These are phyloP conservation scores for Lindbergichthys nudifrons DNA, from an alignment of 2,797 vertebrate species.

Conservation along the genomic window DNA sequence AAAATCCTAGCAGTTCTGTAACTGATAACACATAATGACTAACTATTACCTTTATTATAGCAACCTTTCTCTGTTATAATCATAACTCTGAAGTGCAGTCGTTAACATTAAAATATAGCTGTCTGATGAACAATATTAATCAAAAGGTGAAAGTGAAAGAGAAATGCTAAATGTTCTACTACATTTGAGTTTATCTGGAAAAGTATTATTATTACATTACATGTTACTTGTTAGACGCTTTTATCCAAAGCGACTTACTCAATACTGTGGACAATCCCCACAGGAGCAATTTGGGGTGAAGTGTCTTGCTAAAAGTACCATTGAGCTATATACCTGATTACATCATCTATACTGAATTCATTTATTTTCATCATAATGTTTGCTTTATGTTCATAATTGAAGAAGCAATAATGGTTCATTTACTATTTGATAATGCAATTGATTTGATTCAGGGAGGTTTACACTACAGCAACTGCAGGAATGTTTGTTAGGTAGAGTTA, in stretches of 20 bases:
- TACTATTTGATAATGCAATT: not conserved
- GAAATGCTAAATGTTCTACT: constrained; percentile 21
- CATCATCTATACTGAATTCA: not conserved
- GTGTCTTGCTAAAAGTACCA: too few species aligned
- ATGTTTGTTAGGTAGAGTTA: not conserved
- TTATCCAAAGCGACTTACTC: too few species aligned
- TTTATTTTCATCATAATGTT: not conserved
- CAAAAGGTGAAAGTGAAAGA: constrained; percentile 4
- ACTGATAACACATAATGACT: constrained; percentile 53
- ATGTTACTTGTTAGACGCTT: too few species aligned
- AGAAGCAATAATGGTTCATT: not conserved
- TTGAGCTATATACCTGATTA: constrained; percentile 25
- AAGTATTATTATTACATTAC: too few species aligned
- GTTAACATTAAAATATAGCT: constrained; percentile 33
- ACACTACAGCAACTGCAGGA: not conserved
- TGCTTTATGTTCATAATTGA: not conserved
- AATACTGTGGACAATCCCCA: too few species aligned
- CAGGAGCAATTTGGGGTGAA: too few species aligned
- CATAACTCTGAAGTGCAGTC: constrained; percentile 18
- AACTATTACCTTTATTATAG: constrained; percentile 56
- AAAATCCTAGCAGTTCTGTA: constrained; percentile 18
- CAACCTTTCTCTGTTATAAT: constrained; percentile 52
- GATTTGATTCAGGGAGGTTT: constrained; percentile 8
- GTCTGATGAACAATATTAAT: constrained; percentile 33
- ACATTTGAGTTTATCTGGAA: constrained; percentile 1